Conservation (phyloP, 2,113 vertebrate species). For the Dipodomys stephensi region DNA sequence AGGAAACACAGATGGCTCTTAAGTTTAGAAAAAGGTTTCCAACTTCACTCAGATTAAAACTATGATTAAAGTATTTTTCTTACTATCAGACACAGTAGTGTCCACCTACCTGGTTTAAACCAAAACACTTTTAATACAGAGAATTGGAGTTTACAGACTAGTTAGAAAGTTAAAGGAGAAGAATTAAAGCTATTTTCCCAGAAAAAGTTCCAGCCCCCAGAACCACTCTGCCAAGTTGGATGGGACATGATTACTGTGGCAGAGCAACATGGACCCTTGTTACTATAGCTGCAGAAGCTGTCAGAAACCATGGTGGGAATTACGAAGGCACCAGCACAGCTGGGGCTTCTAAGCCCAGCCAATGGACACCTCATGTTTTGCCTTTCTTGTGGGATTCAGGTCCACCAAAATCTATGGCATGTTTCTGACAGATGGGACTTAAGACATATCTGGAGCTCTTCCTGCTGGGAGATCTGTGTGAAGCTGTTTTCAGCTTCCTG, state of each 20-base stretch:
- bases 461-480: not conserved
- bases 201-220: not conserved
- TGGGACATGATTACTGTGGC: not conserved
- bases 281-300: too few relatives aligned
- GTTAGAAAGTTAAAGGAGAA: not conserved
- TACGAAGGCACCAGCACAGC: too few relatives aligned
- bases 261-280: not conserved
- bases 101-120: not conserved
- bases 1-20: not conserved
- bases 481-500: not conserved
- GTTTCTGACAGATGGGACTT: not conserved
- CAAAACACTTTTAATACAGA: not conserved
- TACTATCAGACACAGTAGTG: not conserved
- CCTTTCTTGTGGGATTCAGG: not conserved
- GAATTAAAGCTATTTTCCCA: not conserved
- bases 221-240: not conserved
- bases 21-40: not conserved
- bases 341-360: not conserved
- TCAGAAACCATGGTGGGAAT: too few relatives aligned
- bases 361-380: not conserved
- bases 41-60: conserved; percentile 10
- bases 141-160: not conserved
- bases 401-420: not conserved
- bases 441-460: not conserved
- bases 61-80: not conserved